Evolutionary conservation across 2,797 vertebrate genomes (phyloP).

Genomic region (Tenualosa thibaudeaui): DNA sequence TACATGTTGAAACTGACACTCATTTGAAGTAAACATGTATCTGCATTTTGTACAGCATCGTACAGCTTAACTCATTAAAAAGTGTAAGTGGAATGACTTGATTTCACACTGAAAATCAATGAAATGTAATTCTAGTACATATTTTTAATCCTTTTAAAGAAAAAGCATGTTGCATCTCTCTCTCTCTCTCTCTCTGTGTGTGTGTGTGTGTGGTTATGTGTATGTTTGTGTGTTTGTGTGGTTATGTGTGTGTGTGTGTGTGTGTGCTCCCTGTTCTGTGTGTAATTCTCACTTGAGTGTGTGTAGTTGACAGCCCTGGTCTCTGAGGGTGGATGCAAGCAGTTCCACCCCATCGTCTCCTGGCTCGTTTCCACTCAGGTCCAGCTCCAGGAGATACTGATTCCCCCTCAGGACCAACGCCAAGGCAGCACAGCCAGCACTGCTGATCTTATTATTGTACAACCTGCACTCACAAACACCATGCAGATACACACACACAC

Average conservation of each 20-base stretch:
- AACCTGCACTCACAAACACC: neutral
- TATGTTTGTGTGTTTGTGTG: neutral
- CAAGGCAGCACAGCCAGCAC: neutral
- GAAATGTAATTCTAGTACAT: too few species aligned
- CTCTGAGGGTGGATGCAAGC: neutral
- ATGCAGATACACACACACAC: neutral
- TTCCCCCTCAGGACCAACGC: neutral
- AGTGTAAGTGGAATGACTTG: too few species aligned
- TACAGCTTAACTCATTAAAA: too few species aligned
- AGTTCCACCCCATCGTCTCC: neutral
- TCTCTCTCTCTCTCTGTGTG: neutral
- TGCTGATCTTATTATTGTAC: conserved; percentile 2
- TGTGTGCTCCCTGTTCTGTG: neutral
- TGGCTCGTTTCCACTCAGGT: neutral
- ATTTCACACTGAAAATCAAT: too few species aligned
- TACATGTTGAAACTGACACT: too few species aligned
- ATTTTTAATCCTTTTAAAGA: too few species aligned
- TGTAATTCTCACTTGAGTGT: conserved; percentile 13
- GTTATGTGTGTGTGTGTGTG: neutral
- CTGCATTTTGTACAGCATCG: too few species aligned
- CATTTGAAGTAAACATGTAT: too few species aligned
- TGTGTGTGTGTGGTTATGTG: neutral
- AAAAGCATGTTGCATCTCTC: neutral
- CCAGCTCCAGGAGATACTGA: neutral
- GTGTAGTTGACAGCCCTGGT: neutral